Conservation (phyloP, 1,140 invertebrate species). For the Chironomus tepperi region DNA sequence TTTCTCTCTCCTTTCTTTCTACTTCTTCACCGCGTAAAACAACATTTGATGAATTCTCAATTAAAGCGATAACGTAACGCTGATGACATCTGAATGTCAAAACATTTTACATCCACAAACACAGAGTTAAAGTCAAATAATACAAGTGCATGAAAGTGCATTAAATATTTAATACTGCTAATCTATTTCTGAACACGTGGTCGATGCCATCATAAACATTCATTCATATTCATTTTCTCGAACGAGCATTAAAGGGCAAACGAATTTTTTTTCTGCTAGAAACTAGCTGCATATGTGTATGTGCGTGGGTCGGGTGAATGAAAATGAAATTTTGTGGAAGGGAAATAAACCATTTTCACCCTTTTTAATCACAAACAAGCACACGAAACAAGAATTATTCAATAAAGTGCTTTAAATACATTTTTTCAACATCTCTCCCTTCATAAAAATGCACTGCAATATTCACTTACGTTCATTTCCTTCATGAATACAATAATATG, state of each 20-base stretch:
- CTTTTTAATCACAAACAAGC: neutral
- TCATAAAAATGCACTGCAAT: neutral
- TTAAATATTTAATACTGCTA: neutral
- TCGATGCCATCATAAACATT: neutral
- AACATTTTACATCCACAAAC: neutral
- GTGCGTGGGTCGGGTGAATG: neutral
- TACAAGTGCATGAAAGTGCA: neutral
- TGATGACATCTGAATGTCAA: conserved; percentile 4
- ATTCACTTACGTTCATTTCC: neutral
- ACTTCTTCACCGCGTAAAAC: neutral
- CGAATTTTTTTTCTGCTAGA: too few relatives aligned
- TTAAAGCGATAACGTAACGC: neutral
- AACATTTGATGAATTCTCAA: neutral
- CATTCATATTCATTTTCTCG: neutral
- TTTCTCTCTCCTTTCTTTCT: neutral
- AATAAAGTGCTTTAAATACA: conserved; percentile 20
- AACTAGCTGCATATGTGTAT: neutral
- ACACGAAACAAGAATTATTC: neutral
- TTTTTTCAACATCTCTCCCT: neutral
- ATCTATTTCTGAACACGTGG: neutral
- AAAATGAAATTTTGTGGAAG: neutral
- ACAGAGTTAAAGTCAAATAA: neutral
- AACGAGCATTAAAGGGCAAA: neutral
- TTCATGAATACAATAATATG: neutral
- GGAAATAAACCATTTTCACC: neutral